Conservation (phyloP, 1,140 invertebrate species). For the Magallana gigas region DNA sequence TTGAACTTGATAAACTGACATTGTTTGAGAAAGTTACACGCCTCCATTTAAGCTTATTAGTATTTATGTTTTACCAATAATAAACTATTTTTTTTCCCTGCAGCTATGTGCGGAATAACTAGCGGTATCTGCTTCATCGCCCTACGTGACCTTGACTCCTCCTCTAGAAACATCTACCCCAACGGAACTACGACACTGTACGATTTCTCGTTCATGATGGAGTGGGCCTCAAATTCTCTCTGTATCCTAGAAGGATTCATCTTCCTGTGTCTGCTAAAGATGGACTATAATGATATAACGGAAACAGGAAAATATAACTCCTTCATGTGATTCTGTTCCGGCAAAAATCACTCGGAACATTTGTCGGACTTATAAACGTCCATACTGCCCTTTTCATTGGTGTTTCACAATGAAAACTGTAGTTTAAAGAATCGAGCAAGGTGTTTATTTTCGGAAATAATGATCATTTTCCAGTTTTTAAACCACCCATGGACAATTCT, state of each 20-base stretch:
- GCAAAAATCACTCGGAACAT: too few relatives aligned
- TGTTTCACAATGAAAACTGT: too few relatives aligned
- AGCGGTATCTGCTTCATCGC: slow-evolving; percentile 73
- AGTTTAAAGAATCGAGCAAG: too few relatives aligned
- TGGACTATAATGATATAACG: slow-evolving; percentile 67
- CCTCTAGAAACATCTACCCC: slow-evolving; percentile 56
- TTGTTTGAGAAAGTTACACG: too few relatives aligned
- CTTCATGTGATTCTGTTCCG: slow-evolving; percentile 34
- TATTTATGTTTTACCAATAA: not conserved
- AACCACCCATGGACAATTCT: too few relatives aligned
- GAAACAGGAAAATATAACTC: slow-evolving; percentile 62
- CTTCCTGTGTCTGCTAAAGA: slow-evolving; percentile 65
- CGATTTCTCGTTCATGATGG: slow-evolving; percentile 72
- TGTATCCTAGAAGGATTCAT: slow-evolving; percentile 67
- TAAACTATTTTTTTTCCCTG: slow-evolving; percentile 42
- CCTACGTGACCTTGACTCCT: slow-evolving; percentile 65
- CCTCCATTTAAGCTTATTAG: too few relatives aligned
- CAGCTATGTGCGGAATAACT: slow-evolving; percentile 69
- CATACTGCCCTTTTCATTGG: too few relatives aligned
- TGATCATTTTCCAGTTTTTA: too few relatives aligned
- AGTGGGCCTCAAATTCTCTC: slow-evolving; percentile 68
- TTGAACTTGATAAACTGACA: too few relatives aligned
- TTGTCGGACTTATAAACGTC: too few relatives aligned
- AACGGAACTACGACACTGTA: slow-evolving; percentile 51
- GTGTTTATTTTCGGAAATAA: too few relatives aligned